Conservation (phyloP, 1,140 invertebrate species). For the Pollicipes pollicipes region DNA sequence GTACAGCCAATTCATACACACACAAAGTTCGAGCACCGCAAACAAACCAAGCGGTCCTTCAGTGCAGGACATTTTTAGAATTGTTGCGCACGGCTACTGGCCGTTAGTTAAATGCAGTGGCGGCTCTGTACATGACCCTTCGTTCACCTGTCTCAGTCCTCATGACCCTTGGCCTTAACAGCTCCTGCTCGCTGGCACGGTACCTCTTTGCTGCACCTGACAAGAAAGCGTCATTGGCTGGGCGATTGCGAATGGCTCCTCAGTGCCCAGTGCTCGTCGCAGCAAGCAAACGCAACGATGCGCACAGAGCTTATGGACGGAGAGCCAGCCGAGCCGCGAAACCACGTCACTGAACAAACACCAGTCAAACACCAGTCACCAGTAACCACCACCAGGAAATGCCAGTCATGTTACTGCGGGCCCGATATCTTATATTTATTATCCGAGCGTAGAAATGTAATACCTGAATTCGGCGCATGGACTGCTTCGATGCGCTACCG, state of each 20-base stretch:
- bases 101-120: not conserved
- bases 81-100: not conserved
- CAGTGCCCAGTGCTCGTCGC: not conserved
- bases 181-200: not conserved
- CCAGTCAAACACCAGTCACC: too few relatives aligned
- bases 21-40: not conserved
- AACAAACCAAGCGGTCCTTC: not conserved
- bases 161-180: not conserved
- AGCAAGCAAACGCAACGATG: not conserved
- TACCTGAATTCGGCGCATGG: not conserved
- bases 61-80: not conserved
- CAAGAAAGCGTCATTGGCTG: not conserved
- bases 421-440: too few relatives aligned
- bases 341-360: not conserved
- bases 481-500: not conserved
- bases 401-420: not conserved
- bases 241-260: not conserved
- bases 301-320: not conserved
- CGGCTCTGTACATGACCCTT: not conserved
- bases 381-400: too few relatives aligned
- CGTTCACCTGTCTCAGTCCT: not conserved
- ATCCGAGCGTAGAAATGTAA: not conserved
- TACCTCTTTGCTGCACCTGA: not conserved
- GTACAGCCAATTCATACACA: not conserved
- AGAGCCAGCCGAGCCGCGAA: not conserved